Conservation (phyloP, 2,797 vertebrate species). For the Chloroceryle inda region DNA sequence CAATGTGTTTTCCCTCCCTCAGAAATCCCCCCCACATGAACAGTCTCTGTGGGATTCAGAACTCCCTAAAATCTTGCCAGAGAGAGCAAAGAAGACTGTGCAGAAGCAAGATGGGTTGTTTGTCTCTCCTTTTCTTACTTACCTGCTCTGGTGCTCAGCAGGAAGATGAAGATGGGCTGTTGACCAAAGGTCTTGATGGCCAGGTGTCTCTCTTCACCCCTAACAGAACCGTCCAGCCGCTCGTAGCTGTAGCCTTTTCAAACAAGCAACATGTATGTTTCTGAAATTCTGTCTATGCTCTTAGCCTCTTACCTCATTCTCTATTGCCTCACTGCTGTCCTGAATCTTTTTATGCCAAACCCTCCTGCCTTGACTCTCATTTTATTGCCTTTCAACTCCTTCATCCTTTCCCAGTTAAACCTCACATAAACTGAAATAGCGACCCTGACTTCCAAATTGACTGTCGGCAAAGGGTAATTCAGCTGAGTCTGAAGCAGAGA, state of each 20-base stretch:
- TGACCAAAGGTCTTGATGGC: conserved; percentile 93
- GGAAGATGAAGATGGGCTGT: conserved; percentile 90
- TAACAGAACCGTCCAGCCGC: conserved; percentile 92
- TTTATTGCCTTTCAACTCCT: not conserved
- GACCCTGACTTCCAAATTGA: not conserved
- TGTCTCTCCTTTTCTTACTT: conserved; percentile 64
- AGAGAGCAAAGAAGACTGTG: not conserved
- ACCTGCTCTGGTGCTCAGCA: conserved; percentile 95
- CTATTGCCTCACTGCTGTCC: not conserved
- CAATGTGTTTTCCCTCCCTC: not conserved
- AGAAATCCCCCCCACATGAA: not conserved
- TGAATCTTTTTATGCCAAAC: not conserved
- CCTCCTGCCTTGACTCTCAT: not conserved
- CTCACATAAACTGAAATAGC: not conserved
- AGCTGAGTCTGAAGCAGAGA: conserved; percentile 10
- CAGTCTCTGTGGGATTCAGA: not conserved
- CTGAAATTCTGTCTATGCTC: not conserved
- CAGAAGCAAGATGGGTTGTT: not conserved
- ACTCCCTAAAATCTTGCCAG: not conserved
- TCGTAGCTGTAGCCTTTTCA: conserved; percentile 92
- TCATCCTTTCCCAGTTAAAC: not conserved
- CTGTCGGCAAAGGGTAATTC: not conserved
- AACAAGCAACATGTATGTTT: not conserved
- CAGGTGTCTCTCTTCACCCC: conserved; percentile 91
- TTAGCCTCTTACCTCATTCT: not conserved